Conservation (phyloP, 1,140 invertebrate genomes). For the Protaetia brevitarsis region DNA sequence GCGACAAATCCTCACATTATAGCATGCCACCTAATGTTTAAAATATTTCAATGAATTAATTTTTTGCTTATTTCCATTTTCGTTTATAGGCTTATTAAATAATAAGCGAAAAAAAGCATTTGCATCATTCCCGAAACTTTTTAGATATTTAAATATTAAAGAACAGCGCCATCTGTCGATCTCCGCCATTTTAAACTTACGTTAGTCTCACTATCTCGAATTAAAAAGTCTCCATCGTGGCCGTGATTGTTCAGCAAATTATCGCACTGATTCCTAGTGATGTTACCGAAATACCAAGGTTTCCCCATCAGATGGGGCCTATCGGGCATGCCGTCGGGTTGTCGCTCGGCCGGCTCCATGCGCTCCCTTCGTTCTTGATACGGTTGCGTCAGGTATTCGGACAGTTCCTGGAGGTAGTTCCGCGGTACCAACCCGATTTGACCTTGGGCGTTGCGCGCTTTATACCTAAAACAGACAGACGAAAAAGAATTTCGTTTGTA, state of each 20-base stretch:
- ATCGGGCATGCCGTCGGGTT: constrained; percentile 50
- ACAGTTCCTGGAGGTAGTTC: constrained; percentile 92
- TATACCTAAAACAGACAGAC: constrained; percentile 62
- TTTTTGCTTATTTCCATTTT: too few relatives aligned
- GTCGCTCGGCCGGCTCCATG: constrained; percentile 51
- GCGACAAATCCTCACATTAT: too few relatives aligned
- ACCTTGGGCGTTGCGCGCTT: constrained; percentile 88
- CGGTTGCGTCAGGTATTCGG: constrained; percentile 82
- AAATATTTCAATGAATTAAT: too few relatives aligned
- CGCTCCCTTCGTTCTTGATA: constrained; percentile 61
- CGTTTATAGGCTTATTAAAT: too few relatives aligned
- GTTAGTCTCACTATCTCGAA: constrained; percentile 97
- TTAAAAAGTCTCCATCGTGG: constrained; percentile 95
- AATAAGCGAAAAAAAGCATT: too few relatives aligned
- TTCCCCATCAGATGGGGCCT: constrained; percentile 72
- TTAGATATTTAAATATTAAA: too few relatives aligned
- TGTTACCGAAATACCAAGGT: constrained; percentile 96
- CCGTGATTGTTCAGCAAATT: constrained; percentile 89
- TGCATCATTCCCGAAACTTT: too few relatives aligned
- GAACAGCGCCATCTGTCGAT: too few relatives aligned
- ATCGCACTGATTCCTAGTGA: constrained; percentile 94
- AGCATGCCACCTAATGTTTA: too few relatives aligned
- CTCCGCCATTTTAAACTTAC: too few relatives aligned
- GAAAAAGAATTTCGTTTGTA: neutral
- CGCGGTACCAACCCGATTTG: constrained; percentile 91